Evolutionary conservation across 2,113 vertebrate genomes (phyloP).

Genomic region (Actenoides hombroni): DNA sequence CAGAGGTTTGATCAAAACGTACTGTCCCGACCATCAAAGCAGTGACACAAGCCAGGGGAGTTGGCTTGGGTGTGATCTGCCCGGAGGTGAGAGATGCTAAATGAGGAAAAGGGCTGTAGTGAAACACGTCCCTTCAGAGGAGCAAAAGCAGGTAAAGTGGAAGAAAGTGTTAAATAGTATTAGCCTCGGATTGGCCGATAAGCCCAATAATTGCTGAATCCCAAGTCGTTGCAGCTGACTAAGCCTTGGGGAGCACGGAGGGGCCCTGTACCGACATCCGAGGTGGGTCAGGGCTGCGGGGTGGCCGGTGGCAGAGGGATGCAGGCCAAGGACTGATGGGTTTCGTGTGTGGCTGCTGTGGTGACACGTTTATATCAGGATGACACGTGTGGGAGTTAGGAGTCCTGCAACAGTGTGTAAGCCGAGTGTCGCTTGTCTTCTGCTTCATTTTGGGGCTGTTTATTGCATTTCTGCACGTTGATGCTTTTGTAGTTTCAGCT

Average conservation of each 20-base stretch:
- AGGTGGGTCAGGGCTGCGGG: neutral
- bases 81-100: neutral
- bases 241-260: neutral
- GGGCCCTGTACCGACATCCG: accelerated
- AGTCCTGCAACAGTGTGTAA: neutral
- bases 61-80: neutral
- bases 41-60: neutral
- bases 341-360: accelerated
- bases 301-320: neutral
- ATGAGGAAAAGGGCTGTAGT: neutral
- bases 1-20: neutral
- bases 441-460: neutral
- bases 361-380: neutral
- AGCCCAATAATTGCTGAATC: neutral
- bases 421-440: neutral
- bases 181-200: neutral
- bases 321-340: accelerated
- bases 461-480: neutral
- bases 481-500: neutral
- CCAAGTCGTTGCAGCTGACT: neutral
- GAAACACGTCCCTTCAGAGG: neutral
- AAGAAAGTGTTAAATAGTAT: neutral
- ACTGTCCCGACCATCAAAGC: neutral
- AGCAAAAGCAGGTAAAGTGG: neutral
- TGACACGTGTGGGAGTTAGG: neutral